Conservation (phyloP, 2,797 vertebrate species). For the Gallinago stenura region DNA sequence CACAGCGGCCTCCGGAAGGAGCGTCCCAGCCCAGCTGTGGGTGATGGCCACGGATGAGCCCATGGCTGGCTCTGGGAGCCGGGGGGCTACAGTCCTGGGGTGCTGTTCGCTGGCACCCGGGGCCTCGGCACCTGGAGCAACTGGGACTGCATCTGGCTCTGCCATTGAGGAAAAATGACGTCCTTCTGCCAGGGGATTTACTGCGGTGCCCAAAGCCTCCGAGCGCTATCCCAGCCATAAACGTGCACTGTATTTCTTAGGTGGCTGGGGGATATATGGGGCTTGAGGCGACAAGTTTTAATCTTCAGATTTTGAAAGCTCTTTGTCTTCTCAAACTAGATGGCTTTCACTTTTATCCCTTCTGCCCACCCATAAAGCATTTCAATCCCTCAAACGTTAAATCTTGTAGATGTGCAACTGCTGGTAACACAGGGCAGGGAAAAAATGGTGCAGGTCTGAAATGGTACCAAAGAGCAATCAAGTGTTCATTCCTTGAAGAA, state of each 20-base stretch:
- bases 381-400: not conserved
- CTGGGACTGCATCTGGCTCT: not conserved
- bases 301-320: slow-evolving; percentile 32
- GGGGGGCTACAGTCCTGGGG: not conserved
- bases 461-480: not conserved
- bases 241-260: not conserved
- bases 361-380: not conserved
- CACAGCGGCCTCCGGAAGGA: not conserved
- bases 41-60: not conserved
- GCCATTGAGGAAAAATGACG: not conserved
- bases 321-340: slow-evolving; percentile 4
- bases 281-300: not conserved
- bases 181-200: not conserved
- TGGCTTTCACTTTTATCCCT: not conserved
- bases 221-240: not conserved
- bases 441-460: not conserved
- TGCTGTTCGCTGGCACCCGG: not conserved
- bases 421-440: not conserved
- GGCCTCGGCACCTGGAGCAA: rapidly evolving
- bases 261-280: not conserved
- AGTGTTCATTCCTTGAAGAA: not conserved
- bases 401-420: not conserved
- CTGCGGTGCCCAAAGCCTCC: rapidly evolving
- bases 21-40: not conserved
- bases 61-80: rapidly evolving